Base-by-base conservation (phyloP, 2,888 invertebrate species). In the Oasisia sp. region DNA sequence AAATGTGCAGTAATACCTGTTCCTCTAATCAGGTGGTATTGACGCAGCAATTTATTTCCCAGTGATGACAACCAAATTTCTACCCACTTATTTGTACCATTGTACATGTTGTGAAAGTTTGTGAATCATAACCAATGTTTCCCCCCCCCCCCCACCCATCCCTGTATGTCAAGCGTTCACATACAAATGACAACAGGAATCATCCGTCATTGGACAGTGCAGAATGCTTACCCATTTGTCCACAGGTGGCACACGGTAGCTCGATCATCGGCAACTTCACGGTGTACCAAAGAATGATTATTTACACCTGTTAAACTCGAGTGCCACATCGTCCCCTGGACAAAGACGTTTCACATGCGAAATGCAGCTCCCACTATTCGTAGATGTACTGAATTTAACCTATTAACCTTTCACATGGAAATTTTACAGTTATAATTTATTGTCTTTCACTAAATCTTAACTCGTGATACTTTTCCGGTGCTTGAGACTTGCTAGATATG, bases 211-310 rank as follows among this genome's bases (percentile, higher is more conserved):
- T 74, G 74, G 74, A 74, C 74, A 74, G 74, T 27, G 27, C 74
- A 74, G 27, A 19, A 74, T 74, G 74, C 27, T 5, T 74, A 74
- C 74, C 74, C 27, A 74, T 74, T 74, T 74, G 74, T 27, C 74
- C 74, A 74, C 74, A 74, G 74, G 74, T 74, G 74, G 74, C 74
- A 19, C 74, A 5, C 27, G 74, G 74, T 74, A 74, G 74, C 74
- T 27, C 27, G 74, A 74, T 74, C 74, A 74, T 74, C 74, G 74
- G n/a, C 74, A 74, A 74, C 74, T 74, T 74, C 74, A 74, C n/a
- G 74, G 74, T 74, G 74, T 74, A 74, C 74, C 74, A 74, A 74
- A 74, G 74, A 74, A 74, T 74, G 74, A 74, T 74, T 74, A 74
- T 74, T 74, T 74, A 74, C 74, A 74, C 74, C 74, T 19, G 74